Evolutionary conservation across 2,797 vertebrate species (phyloP), one percentile per base, ranked within the genome.

Genomic region (Cercopithecus neglectus): DNA sequence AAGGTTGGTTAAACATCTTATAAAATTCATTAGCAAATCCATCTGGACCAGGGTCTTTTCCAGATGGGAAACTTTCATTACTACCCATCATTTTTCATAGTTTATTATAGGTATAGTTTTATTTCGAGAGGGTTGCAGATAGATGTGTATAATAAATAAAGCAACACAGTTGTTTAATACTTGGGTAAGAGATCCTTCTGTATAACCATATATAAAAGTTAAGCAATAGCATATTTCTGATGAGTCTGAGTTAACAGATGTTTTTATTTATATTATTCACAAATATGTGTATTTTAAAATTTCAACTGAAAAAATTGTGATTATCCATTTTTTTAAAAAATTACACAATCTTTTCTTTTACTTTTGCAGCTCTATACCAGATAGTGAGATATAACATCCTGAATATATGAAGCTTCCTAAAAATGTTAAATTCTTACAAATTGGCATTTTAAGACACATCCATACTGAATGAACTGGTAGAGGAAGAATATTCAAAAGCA

Each of bases 1-100:
- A 97, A 97, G 98, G 94, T 97, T 98, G 93, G 97, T 98, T 98
- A 98, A 98, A 96, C 97, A 98, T 96, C 95, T 98, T 96, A 97
- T 98, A 98, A 97, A 96, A 96, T 97, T 97, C 86, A 98, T 98
- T 98, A 98, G 94, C 88, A 98, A 97, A 97, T 97, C 94, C 97
- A 97, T 97, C 97, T 98, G 97, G 95, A 97, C 96, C 16, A 48
- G 78, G 74, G 91, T 94, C 96, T 90, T 97, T 93, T 97, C 97
- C 97, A 98, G 97, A 96, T 98, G 98, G 96, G 80, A 98, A 96
- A 92, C 17, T 89, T 98, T 97, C 94, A 96, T 96, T 94, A 98
- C 86, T 10, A 5, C 53, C 90, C 61, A 93, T 97, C 94, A 98
- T 97, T 96, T 95, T 96, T 93, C 95, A 94, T 89, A 28, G 76